Evolutionary conservation across 2,888 invertebrate genomes (phyloP).

Genomic region (Lottia scabra): DNA sequence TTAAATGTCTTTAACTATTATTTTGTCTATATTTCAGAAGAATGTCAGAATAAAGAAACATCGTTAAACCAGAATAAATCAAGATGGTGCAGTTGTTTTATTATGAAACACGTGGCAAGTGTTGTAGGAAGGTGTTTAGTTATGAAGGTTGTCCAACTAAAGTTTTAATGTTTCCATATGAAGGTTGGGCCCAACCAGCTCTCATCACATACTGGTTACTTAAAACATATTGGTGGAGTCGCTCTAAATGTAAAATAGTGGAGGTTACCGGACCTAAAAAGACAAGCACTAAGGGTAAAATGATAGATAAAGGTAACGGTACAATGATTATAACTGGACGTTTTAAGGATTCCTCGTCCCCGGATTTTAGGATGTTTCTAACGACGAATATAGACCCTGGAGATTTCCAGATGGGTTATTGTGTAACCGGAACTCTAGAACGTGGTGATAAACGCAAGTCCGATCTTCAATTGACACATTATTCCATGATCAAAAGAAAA

Average conservation of each 20-base stretch:
- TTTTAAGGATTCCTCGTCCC: constrained; percentile 73
- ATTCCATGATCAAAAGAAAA: constrained; percentile 85
- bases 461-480: constrained; percentile 87
- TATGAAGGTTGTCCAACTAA: constrained; percentile 87
- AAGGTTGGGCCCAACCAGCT: constrained; percentile 89
- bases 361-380: constrained; percentile 75
- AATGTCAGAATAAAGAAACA: background rate
- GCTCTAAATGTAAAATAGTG: constrained; percentile 84
- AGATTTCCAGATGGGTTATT: constrained; percentile 91
- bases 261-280: constrained; percentile 85
- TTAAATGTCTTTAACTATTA: background rate
- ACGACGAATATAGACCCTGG: constrained; percentile 87
- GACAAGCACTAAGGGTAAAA: constrained; percentile 82
- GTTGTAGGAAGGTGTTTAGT: constrained; percentile 83
- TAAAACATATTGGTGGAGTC: constrained; percentile 88
- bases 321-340: constrained; percentile 85
- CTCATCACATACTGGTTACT: constrained; percentile 88
- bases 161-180: constrained; percentile 87
- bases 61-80: background rate
- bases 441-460: constrained; percentile 81
- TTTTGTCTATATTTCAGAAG: background rate
- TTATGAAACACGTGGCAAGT: constrained; percentile 84
- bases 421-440: constrained; percentile 87
- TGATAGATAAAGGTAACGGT: constrained; percentile 83
- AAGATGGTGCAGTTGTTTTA: constrained; percentile 78